phyloP scores from a whole-genome alignment of 2,888 invertebrate genomes.

The Microplitis deprimator region DNA sequence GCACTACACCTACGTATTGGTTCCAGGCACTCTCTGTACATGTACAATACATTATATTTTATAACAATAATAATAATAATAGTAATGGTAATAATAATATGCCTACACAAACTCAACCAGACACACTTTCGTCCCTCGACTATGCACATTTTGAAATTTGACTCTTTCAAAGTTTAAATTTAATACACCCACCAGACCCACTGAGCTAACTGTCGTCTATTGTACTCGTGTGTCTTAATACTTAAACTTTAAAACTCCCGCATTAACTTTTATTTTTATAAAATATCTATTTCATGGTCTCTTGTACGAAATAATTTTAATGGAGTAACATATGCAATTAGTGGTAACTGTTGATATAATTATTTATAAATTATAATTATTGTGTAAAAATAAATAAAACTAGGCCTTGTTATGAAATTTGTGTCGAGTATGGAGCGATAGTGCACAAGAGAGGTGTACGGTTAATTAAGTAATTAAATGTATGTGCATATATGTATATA shows the following conservation, averaged over 20 bases:
- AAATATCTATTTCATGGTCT: not conserved
- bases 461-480: not conserved
- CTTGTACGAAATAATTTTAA: not conserved
- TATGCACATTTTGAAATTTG: slow-evolving; percentile 11
- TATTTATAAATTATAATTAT: too few relatives aligned
- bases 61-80: not conserved
- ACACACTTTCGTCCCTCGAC: slow-evolving; percentile 6
- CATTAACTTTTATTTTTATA: not conserved
- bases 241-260: not conserved
- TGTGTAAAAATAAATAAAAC: too few relatives aligned
- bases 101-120: not conserved
- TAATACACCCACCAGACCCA: slow-evolving; percentile 22
- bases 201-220: not conserved
- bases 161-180: slow-evolving; percentile 15
- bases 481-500: not conserved
- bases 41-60: not conserved
- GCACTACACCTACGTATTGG: slow-evolving; percentile 35
- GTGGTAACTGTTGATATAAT: too few relatives aligned
- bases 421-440: not conserved
- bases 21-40: slow-evolving; percentile 5
- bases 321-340: not conserved
- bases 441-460: not conserved
- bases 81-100: not conserved
- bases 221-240: not conserved
- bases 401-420: not conserved